phyloP scores from a whole-genome alignment of 2,888 invertebrate genomes.

The Syrista parreyssii region DNA sequence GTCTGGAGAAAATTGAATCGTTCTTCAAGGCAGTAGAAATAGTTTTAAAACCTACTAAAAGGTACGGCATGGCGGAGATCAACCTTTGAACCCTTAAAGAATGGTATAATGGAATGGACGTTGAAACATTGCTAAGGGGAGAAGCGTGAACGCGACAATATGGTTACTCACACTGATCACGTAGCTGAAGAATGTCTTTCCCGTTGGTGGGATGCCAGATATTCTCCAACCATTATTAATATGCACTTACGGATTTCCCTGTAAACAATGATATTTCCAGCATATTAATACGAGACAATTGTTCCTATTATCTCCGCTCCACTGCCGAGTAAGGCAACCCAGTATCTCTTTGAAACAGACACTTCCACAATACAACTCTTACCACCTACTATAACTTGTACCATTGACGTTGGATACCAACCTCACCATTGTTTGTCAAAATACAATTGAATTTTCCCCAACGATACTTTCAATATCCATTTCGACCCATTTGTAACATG shows the following conservation, averaged over 20 bases:
- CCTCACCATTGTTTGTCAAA: neutral
- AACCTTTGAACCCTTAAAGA: neutral
- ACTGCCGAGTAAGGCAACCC: neutral
- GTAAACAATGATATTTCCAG: constrained; percentile 3
- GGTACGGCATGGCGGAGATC: neutral
- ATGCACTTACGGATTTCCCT: neutral
- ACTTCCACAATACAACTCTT: neutral
- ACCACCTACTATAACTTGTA: neutral
- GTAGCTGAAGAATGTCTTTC: neutral
- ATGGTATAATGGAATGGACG: neutral
- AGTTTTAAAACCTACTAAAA: neutral
- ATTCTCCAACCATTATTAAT: neutral
- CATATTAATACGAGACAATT: constrained; percentile 1
- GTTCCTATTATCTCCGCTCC: neutral
- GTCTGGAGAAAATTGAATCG: neutral
- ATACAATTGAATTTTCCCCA: neutral
- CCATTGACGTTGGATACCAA: neutral
- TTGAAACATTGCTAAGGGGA: neutral
- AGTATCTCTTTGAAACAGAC: neutral
- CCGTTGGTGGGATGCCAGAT: neutral
- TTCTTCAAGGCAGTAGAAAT: neutral
- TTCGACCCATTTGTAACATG: neutral
- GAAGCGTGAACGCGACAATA: neutral
- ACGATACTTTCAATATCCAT: neutral
- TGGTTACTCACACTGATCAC: neutral